Percentiles rank a stretch among this genome's conserved stretches.
phyloP scores from a whole-genome alignment of 2,888 invertebrate genomes.

The Sinotaia quadrata region DNA sequence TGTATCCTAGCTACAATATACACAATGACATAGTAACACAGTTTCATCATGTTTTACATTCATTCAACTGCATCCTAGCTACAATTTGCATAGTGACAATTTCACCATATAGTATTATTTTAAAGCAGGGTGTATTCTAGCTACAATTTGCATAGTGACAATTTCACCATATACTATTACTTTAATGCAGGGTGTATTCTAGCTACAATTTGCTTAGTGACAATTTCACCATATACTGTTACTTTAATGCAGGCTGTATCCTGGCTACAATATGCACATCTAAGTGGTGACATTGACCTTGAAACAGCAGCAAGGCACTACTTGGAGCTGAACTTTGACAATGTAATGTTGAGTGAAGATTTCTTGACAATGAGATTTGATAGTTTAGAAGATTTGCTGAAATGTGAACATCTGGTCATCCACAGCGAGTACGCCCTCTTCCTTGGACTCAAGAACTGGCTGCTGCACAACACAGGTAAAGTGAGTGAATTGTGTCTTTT shows the following conservation, averaged over 20 bases:
- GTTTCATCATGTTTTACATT: too few relatives aligned
- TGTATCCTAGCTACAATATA: too few relatives aligned
- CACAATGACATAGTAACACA: too few relatives aligned
- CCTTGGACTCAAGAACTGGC: conserved; percentile 83
- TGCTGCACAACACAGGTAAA: conserved; percentile 72
- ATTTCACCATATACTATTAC: not conserved
- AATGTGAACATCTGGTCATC: conserved; percentile 89
- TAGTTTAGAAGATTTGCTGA: conserved; percentile 82
- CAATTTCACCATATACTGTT: not conserved
- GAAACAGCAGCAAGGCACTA: conserved; percentile 71
- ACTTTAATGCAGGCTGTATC: conserved; percentile 79
- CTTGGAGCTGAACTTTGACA: conserved; percentile 91
- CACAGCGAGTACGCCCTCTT: conserved; percentile 90
- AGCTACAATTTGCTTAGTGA: conserved; percentile 93
- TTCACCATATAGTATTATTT: too few relatives aligned
- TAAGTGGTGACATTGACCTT: conserved; percentile 84
- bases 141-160: too few relatives aligned
- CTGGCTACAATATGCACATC: conserved; percentile 92
- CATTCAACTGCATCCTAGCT: too few relatives aligned
- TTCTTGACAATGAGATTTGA: conserved; percentile 88
- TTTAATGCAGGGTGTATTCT: conserved; percentile 81
- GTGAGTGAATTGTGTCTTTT: too few relatives aligned
- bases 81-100: too few relatives aligned
- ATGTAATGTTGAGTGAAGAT: conserved; percentile 84
- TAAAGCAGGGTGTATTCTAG: too few relatives aligned